Conservation (phyloP, 1,140 invertebrate species). For the Parasteatoda tepidariorum region DNA sequence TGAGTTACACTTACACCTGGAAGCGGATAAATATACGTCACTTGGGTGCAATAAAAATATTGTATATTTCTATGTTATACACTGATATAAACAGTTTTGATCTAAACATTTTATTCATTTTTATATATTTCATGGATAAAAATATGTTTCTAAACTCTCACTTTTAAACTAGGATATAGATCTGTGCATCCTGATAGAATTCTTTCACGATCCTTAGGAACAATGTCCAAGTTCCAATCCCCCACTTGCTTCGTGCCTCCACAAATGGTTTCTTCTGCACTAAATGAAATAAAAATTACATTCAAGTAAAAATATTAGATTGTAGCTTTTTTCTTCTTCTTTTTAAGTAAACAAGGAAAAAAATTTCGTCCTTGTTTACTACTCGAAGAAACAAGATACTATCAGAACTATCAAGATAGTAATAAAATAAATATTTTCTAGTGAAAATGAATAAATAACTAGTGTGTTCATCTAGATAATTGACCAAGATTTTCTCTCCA, state of each 20-base stretch:
- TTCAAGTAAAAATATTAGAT: background rate
- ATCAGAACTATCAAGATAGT: background rate
- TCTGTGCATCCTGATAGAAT: conserved; percentile 75
- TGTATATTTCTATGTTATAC: no score
- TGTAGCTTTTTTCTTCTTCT: background rate
- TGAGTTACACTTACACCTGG: no score
- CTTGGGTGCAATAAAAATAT: no score
- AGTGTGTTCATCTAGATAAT: background rate
- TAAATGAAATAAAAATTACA: conserved; percentile 62
- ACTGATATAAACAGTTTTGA: no score
- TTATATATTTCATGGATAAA: no score
- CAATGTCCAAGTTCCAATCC: conserved; percentile 74
- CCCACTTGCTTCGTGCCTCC: conserved; percentile 80
- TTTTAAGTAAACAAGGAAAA: no score
- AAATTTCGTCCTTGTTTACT: no score
- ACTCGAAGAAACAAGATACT: no score
- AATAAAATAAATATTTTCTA: background rate
- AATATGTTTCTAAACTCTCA: conserved; percentile 65
- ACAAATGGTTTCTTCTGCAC: conserved; percentile 74
- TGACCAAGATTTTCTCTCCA: no score
- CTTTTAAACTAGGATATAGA: conserved; percentile 75
- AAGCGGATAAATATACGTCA: no score
- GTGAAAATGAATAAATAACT: background rate
- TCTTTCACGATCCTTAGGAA: conserved; percentile 73
- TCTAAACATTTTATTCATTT: no score